Evolutionary conservation across 2,888 invertebrate species (phyloP).

Genomic region (Chrysina gloriosa): DNA sequence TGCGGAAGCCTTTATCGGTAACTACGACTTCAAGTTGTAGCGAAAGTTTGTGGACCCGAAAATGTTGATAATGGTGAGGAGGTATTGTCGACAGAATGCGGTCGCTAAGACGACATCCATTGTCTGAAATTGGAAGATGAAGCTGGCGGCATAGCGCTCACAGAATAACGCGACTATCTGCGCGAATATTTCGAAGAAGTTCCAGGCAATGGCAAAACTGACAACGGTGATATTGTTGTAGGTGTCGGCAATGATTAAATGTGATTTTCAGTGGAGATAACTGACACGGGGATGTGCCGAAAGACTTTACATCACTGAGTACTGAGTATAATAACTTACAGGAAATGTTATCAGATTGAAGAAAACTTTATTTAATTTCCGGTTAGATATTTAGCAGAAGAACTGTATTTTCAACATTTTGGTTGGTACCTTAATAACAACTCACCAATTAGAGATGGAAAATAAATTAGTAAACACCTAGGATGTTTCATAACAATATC

Average conservation of each 20-base stretch:
- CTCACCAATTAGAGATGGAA: too few species aligned
- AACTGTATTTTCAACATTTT: background rate
- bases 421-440: too few species aligned
- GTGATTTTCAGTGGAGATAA: background rate
- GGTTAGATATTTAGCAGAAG: background rate
- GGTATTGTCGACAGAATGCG: slow-evolving; percentile 18
- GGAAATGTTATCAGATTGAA: background rate
- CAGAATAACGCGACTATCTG: background rate
- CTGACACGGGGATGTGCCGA: background rate
- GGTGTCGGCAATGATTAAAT: background rate
- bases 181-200: slow-evolving; percentile 2
- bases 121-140: slow-evolving; percentile 20
- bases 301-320: background rate
- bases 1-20: slow-evolving; percentile 26
- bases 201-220: background rate
- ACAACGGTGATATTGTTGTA: background rate
- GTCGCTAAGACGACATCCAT: slow-evolving; percentile 15
- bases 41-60: background rate
- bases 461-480: too few species aligned
- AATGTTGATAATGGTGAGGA: slow-evolving; percentile 16
- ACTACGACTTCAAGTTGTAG: slow-evolving; percentile 7
- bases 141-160: background rate
- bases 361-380: slow-evolving; percentile 12
- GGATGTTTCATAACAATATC: too few species aligned
- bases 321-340: background rate